Conservation (phyloP, 2,797 vertebrate genomes). For the Nyctibius grandis region DNA sequence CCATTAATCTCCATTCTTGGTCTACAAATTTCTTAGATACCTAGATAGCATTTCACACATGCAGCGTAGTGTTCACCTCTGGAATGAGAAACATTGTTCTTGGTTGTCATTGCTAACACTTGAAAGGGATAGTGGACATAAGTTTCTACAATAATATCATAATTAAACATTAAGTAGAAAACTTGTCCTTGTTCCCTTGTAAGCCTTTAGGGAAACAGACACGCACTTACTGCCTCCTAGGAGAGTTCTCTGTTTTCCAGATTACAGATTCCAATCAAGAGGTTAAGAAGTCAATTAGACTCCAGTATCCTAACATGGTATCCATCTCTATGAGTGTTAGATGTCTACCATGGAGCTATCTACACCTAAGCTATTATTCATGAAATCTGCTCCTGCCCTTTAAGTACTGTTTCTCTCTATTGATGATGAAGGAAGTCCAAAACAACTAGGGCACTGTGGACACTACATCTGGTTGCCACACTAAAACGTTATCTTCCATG, state of each 20-base stretch:
- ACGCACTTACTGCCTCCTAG: not conserved
- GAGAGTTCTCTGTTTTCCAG: not conserved
- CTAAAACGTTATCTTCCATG: not conserved
- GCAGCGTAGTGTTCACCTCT: not conserved
- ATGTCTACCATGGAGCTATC: not conserved
- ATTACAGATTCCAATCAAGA: not conserved
- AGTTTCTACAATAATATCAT: not conserved
- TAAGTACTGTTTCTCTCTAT: not conserved
- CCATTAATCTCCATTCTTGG: not conserved
- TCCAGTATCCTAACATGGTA: not conserved
- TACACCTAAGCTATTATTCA: not conserved
- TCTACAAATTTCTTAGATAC: not conserved
- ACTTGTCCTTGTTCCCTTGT: not conserved
- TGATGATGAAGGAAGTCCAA: not conserved
- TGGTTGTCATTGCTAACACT: not conserved
- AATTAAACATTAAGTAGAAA: not conserved
- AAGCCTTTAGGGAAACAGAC: not conserved
- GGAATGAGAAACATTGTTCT: not conserved
- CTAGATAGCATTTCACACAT: not conserved
- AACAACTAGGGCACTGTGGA: not conserved
- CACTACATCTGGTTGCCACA: not conserved
- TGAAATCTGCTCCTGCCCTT: not conserved
- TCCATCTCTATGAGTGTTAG: not conserved
- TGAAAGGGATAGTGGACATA: not conserved
- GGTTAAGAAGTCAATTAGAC: not conserved